Percentiles rank a stretch among this genome's conserved stretches.
These are phyloP conservation scores for Melieria crassipennis DNA, from an alignment of 2,888 invertebrate species.

Conservation along the genomic window DNA sequence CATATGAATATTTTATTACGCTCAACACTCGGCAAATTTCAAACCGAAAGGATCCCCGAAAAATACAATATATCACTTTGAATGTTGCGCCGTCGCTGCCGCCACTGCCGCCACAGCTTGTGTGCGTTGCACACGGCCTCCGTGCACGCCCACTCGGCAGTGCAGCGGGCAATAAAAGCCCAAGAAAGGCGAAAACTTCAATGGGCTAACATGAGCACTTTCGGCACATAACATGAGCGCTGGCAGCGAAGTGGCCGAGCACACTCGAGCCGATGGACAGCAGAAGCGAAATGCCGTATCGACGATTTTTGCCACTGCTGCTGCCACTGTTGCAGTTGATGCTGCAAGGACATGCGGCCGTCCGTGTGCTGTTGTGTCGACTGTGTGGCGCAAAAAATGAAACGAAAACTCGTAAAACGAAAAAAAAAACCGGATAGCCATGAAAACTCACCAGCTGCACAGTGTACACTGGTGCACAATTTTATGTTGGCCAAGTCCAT, in stretches of 20 bases:
- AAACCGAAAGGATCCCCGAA: slow-evolving; percentile 30
- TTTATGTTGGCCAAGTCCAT: background rate
- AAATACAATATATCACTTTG: slow-evolving; percentile 45
- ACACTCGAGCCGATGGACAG: background rate
- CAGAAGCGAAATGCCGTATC: background rate
- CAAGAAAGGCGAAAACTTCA: background rate
- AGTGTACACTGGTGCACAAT: background rate
- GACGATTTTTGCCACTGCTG: background rate
- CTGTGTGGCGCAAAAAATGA: background rate
- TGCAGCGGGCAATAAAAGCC: slow-evolving; percentile 24
- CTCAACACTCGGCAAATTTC: slow-evolving; percentile 46
- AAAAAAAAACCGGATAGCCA: background rate
- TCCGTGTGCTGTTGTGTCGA: background rate
- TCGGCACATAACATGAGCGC: background rate
- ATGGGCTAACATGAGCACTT: background rate
- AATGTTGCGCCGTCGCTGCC: slow-evolving; percentile 39
- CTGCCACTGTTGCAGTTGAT: background rate
- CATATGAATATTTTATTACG: slow-evolving; percentile 56
- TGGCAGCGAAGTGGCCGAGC: background rate
- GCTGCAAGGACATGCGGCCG: background rate
- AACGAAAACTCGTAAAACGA: background rate
- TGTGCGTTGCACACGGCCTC: slow-evolving; percentile 3
- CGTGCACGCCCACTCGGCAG: slow-evolving; percentile 10
- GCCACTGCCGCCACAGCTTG: slow-evolving; percentile 30
- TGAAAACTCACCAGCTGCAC: background rate